phyloP scores from a whole-genome alignment of 2,888 invertebrate species.

The Sminthurides aquaticus region DNA sequence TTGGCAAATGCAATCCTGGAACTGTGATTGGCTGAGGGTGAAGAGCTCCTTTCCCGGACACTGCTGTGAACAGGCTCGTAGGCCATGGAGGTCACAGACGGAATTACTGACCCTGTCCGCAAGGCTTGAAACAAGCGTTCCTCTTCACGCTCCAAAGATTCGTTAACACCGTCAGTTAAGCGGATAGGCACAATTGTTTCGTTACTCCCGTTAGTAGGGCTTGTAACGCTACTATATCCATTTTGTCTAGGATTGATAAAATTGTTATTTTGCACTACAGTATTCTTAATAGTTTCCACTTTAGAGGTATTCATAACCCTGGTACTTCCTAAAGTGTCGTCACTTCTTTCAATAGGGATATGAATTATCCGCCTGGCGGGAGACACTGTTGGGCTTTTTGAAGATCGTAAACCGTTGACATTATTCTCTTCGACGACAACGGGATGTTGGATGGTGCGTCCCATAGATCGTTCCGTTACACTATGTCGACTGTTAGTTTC shows the following conservation, averaged over 20 bases:
- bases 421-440: neutral
- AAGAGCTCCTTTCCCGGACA: conserved; percentile 9
- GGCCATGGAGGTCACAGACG: conserved; percentile 24
- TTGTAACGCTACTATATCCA: neutral
- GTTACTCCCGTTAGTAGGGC: neutral
- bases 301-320: conserved; percentile 16
- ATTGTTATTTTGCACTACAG: conserved; percentile 18
- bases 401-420: neutral
- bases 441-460: conserved; percentile 21
- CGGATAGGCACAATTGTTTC: conserved; percentile 1
- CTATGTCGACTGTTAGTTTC: conserved; percentile 33
- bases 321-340: conserved; percentile 9
- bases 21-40: conserved; percentile 24
- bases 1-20: conserved; percentile 61
- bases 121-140: conserved; percentile 69
- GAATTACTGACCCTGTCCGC: conserved; percentile 62
- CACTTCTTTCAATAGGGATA: conserved; percentile 22
- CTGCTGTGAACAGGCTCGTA: conserved; percentile 4
- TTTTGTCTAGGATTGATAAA: conserved; percentile 7
- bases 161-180: conserved; percentile 18
- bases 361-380: conserved; percentile 16
- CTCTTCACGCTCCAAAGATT: conserved; percentile 73
- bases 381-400: neutral
- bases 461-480: conserved; percentile 30
- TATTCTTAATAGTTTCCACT: conserved; percentile 14